phyloP scores from a whole-genome alignment of 1,140 invertebrate genomes.

The Plutomurus gul region DNA sequence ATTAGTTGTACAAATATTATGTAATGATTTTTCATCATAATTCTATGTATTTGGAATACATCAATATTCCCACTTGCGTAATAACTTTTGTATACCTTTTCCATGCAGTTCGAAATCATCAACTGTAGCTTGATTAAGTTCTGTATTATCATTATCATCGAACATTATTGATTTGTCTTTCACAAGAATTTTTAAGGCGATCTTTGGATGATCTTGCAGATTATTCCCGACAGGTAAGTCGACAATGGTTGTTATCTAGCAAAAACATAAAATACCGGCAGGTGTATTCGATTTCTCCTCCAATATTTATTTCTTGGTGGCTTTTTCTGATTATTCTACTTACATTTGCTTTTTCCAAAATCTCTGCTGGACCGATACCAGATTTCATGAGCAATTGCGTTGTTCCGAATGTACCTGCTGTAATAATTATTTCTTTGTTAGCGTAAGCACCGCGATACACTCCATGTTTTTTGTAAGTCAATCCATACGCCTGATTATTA shows the following conservation, averaged over 20 bases:
- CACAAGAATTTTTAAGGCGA: neutral
- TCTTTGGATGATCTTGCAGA: neutral
- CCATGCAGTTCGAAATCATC: neutral
- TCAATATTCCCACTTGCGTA: no score
- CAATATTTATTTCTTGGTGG: neutral
- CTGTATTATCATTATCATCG: neutral
- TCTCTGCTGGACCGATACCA: constrained; percentile 28
- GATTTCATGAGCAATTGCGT: constrained; percentile 36
- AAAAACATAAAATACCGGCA: neutral
- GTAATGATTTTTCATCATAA: neutral
- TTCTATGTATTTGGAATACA: neutral
- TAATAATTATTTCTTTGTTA: constrained; percentile 35
- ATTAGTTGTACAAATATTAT: neutral
- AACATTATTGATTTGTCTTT: neutral
- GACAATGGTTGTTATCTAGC: neutral
- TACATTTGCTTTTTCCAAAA: constrained; percentile 9
- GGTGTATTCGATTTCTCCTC: neutral
- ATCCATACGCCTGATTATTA: neutral
- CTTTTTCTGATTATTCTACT: neutral
- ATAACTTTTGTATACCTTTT: no score
- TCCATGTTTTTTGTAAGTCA: constrained; percentile 16
- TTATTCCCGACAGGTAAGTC: constrained; percentile 10
- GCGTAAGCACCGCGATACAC: neutral
- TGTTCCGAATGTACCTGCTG: constrained; percentile 16
- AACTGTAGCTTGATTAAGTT: neutral